phyloP scores from a whole-genome alignment of 1,140 invertebrate species.

The Drosophila ercepeae region DNA sequence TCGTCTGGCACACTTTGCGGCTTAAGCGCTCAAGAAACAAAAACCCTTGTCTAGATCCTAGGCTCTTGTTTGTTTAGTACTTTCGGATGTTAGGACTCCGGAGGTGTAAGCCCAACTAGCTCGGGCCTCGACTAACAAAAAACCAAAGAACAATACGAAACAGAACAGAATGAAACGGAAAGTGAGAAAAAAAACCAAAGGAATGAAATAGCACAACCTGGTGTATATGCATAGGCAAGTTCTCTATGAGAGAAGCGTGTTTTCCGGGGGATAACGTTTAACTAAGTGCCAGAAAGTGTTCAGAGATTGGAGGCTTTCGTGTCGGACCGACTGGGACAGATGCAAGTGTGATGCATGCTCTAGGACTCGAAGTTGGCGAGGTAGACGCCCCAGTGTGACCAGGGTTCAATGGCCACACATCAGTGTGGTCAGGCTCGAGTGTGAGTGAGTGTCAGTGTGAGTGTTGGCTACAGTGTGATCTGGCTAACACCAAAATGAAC shows the following conservation, averaged over 20 bases:
- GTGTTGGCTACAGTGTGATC: background rate
- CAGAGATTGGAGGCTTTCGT: too few relatives aligned
- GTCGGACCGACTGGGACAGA: slow-evolving; percentile 17
- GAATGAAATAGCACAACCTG: slow-evolving; percentile 13
- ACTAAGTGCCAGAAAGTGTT: background rate
- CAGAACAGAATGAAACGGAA: slow-evolving; percentile 14
- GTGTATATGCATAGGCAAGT: slow-evolving; percentile 4
- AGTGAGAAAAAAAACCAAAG: slow-evolving; percentile 1
- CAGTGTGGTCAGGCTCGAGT: slow-evolving; percentile 2
- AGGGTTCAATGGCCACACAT: background rate
- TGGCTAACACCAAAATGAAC: slow-evolving; percentile 9
- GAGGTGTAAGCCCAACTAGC: background rate
- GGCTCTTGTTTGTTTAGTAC: background rate
- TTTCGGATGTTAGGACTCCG: background rate
- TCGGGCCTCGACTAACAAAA: slow-evolving; percentile 9
- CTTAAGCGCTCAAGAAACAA: background rate
- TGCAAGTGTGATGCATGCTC: slow-evolving; percentile 26
- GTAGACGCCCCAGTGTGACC: slow-evolving; percentile 4
- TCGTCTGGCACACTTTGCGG: slow-evolving; percentile 27
- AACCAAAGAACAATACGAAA: slow-evolving; percentile 5
- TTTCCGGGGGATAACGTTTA: background rate
- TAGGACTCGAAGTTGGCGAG: slow-evolving; percentile 1
- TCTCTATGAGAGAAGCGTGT: too few relatives aligned
- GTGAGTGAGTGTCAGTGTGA: background rate
- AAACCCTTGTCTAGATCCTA: background rate